phyloP scores from a whole-genome alignment of 2,888 invertebrate species.

The Lumbricus terrestris region DNA sequence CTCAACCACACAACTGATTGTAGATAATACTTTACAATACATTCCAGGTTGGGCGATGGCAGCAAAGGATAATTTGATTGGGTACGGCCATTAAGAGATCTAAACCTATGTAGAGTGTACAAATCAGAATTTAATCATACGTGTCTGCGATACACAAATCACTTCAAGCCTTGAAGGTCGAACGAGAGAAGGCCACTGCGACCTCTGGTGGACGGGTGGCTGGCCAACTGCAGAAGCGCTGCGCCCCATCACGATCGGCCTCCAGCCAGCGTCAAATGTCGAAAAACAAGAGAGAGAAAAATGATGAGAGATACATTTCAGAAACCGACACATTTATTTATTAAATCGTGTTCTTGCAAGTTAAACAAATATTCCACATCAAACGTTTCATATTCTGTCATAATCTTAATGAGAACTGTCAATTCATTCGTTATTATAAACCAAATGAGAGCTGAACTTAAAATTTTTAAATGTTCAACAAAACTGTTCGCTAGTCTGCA shows the following conservation, averaged over 20 bases:
- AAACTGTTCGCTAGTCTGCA: neutral
- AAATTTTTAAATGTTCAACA: neutral
- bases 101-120: neutral
- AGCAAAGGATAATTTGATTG: neutral
- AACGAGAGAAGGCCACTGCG: neutral
- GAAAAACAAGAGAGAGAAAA: constrained; percentile 17
- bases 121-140: constrained; percentile 9
- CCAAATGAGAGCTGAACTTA: neutral
- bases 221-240: neutral
- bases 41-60: neutral
- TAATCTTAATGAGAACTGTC: neutral
- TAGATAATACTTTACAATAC: neutral
- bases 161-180: neutral
- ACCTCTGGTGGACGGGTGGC: neutral
- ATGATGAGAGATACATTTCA: constrained; percentile 10
- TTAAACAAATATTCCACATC: neutral
- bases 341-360: neutral
- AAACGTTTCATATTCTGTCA: neutral
- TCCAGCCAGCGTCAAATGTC: constrained; percentile 8
- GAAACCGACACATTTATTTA: neutral
- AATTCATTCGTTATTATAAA: neutral
- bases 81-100: neutral
- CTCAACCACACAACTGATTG: neutral
- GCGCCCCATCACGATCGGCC: constrained; percentile 10
- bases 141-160: constrained; percentile 10